These are phyloP conservation scores for Iphiclides podalirius DNA, from an alignment of 2,888 invertebrate species.

Conservation along the genomic window DNA sequence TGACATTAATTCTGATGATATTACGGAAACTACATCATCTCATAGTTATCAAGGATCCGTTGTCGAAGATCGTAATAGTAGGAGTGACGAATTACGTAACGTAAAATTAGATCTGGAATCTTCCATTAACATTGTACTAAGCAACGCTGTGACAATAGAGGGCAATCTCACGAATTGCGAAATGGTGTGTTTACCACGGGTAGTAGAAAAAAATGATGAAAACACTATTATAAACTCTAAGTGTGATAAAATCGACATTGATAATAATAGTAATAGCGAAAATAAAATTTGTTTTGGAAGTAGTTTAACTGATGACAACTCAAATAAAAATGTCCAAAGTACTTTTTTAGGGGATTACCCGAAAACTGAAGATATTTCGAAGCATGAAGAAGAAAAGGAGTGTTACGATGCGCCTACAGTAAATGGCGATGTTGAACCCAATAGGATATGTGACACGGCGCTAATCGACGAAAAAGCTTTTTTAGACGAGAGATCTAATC, in stretches of 20 bases:
- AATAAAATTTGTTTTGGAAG: background rate
- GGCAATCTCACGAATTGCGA: slow-evolving; percentile 4
- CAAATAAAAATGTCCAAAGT: background rate
- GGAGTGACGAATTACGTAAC: background rate
- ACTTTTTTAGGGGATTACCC: too few species aligned
- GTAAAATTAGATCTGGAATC: background rate
- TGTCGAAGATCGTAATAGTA: background rate
- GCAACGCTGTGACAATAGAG: slow-evolving; percentile 6
- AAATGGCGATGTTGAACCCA: too few species aligned
- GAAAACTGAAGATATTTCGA: too few species aligned
- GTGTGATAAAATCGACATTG: background rate
- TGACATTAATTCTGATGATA: background rate
- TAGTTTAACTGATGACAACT: background rate
- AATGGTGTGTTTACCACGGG: slow-evolving; percentile 4
- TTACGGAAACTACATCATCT: background rate
- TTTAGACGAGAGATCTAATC: background rate
- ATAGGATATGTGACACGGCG: too few species aligned
- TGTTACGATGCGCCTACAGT: too few species aligned
- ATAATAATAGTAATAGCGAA: background rate
- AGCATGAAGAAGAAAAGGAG: too few species aligned
- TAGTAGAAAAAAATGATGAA: background rate
- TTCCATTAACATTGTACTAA: background rate
- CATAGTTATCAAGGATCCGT: background rate
- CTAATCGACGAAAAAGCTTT: background rate
- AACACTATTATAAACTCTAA: background rate